Evolutionary conservation across 2,888 invertebrate species (phyloP).

Genomic region (Drosophila gaucha): DNA sequence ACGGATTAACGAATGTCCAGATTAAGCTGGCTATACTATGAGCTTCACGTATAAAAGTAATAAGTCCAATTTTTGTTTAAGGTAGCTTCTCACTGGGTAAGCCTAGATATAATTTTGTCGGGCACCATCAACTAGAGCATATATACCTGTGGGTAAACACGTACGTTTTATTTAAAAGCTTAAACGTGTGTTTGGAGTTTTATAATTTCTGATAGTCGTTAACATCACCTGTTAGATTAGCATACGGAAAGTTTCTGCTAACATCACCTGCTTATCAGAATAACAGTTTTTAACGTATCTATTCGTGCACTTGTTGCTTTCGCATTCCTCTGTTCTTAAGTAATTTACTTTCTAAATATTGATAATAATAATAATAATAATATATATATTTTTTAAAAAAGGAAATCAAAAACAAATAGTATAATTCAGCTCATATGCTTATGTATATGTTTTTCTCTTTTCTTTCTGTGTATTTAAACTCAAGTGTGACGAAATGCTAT

Average conservation of each 20-base stretch:
- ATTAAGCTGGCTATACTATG: too few relatives aligned
- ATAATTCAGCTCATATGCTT: constrained; percentile 10
- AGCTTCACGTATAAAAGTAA: too few relatives aligned
- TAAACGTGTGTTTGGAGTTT: too few relatives aligned
- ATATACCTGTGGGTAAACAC: too few relatives aligned
- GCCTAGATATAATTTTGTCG: too few relatives aligned
- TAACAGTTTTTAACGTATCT: not conserved
- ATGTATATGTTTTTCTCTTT: not conserved
- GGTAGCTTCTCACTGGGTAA: too few relatives aligned
- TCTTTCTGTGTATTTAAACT: constrained; percentile 4
- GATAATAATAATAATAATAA: constrained; percentile 50
- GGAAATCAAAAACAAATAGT: not conserved
- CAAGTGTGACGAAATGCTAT: constrained; percentile 42
- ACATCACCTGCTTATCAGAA: constrained; percentile 17
- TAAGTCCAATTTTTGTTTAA: too few relatives aligned
- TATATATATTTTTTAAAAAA: not conserved
- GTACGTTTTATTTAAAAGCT: too few relatives aligned
- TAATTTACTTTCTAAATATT: constrained; percentile 34
- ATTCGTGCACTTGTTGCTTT: constrained; percentile 17
- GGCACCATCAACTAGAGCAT: too few relatives aligned
- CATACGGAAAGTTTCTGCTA: constrained; percentile 10
- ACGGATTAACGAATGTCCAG: too few relatives aligned
- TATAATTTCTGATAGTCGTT: not conserved
- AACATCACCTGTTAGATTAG: constrained; percentile 21
- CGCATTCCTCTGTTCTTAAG: constrained; percentile 7